Evolutionary conservation across 2,888 invertebrate genomes (phyloP).

Genomic region (Rutpela maculata): DNA sequence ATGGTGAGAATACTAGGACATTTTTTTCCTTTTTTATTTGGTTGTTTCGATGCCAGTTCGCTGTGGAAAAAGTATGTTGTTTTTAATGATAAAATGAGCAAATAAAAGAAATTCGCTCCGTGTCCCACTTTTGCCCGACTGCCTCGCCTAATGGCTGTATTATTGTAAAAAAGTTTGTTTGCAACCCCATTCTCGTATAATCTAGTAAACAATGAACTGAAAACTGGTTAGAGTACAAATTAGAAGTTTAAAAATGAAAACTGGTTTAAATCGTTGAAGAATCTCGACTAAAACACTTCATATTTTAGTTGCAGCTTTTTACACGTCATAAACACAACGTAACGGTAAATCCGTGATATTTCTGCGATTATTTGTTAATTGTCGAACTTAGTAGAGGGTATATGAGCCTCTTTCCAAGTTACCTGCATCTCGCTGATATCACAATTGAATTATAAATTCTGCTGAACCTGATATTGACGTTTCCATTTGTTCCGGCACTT

Average conservation of each 20-base stretch:
- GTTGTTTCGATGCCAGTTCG: too few relatives aligned
- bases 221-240: slow-evolving; percentile 16
- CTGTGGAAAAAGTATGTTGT: too few relatives aligned
- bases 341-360: slow-evolving; percentile 19
- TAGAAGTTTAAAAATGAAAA: slow-evolving; percentile 11
- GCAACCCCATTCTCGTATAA: not conserved
- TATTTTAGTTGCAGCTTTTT: slow-evolving; percentile 13
- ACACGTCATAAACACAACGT: slow-evolving; percentile 7
- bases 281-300: not conserved
- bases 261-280: slow-evolving; percentile 15
- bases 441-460: slow-evolving; percentile 47
- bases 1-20: too few relatives aligned
- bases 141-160: too few relatives aligned
- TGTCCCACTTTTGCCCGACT: too few relatives aligned
- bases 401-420: slow-evolving; percentile 20
- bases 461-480: slow-evolving; percentile 51
- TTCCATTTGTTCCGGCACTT: slow-evolving; percentile 46
- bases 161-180: not conserved
- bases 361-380: slow-evolving; percentile 29
- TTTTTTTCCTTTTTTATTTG: too few relatives aligned
- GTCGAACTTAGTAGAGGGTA: slow-evolving; percentile 17
- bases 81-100: too few relatives aligned
- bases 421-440: slow-evolving; percentile 9
- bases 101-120: too few relatives aligned
- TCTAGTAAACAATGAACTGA: slow-evolving; percentile 3